These are phyloP conservation scores for Eudasyphora cyanicolor DNA, from an alignment of 2,888 invertebrate species.

Conservation along the genomic window DNA sequence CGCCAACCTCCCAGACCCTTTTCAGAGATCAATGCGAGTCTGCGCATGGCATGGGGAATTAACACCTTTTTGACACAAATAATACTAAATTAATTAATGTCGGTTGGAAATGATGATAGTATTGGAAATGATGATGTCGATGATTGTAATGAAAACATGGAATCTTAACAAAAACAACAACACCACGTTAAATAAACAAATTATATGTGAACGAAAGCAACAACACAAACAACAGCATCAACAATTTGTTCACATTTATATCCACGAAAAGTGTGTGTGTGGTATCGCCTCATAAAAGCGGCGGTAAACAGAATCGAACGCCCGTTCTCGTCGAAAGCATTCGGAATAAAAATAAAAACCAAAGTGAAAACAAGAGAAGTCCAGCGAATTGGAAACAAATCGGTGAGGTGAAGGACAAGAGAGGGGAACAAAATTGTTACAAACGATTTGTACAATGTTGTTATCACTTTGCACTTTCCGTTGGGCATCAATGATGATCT, in stretches of 20 bases:
- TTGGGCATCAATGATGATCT: conserved; percentile 22
- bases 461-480: conserved; percentile 56
- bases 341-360: neutral
- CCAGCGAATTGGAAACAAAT: neutral
- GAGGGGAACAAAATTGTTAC: conserved; percentile 42
- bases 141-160: conserved; percentile 34
- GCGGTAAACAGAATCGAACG: conserved; percentile 18
- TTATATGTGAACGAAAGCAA: conserved; percentile 2
- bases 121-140: conserved; percentile 25
- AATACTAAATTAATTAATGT: conserved; percentile 59
- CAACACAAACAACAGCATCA: neutral
- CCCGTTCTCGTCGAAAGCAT: neutral
- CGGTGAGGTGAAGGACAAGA: neutral
- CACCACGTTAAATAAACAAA: conserved; percentile 43
- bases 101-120: conserved; percentile 13
- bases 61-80: conserved; percentile 63
- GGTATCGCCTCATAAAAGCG: conserved; percentile 31
- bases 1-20: neutral
- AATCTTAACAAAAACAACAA: neutral
- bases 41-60: conserved; percentile 35
- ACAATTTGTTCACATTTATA: conserved; percentile 10
- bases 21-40: neutral
- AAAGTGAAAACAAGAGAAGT: conserved; percentile 2
- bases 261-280: conserved; percentile 22
- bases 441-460: conserved; percentile 64